Percentiles rank a stretch among this genome's conserved stretches.
Conservation (phyloP, 2,888 invertebrate genomes). For the Gasteruption jaculator region DNA sequence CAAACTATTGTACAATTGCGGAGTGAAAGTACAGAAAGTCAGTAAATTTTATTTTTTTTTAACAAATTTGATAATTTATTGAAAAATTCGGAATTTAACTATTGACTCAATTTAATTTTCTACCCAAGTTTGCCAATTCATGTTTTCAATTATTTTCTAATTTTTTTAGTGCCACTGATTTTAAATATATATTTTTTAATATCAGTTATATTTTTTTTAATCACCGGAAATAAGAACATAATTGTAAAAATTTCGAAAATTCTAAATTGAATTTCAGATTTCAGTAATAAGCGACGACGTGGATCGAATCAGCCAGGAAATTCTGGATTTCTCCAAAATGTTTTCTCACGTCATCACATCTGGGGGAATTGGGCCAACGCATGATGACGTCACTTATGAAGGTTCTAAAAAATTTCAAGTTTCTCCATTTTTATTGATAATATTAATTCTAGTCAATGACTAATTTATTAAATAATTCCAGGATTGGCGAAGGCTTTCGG, state of each 20-base stretch:
- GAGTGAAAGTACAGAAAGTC: conserved; percentile 61
- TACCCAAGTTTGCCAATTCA: no score
- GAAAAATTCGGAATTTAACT: no score
- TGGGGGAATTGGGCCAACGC: conserved; percentile 75
- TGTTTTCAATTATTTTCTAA: no score
- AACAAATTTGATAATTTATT: neutral
- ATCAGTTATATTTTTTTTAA: neutral
- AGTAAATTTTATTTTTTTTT: no score
- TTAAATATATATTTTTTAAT: conserved; percentile 3
- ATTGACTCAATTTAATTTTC: no score
- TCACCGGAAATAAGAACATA: neutral
- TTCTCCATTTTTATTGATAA: conserved; percentile 1
- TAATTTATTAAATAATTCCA: no score
- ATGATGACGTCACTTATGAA: conserved; percentile 73
- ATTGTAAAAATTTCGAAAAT: neutral
- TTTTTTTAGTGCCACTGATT: neutral
- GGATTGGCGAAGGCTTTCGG: conserved; percentile 57
- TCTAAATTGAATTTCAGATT: no score
- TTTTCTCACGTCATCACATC: conserved; percentile 69
- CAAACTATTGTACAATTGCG: conserved; percentile 59
- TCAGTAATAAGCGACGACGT: conserved; percentile 65
- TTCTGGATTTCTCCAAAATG: conserved; percentile 57
- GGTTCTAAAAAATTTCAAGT: conserved; percentile 46
- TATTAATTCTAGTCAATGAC: no score
- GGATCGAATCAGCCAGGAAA: conserved; percentile 62